Conservation (phyloP, 2,797 vertebrate genomes). For the Bovichtus variegatus region DNA sequence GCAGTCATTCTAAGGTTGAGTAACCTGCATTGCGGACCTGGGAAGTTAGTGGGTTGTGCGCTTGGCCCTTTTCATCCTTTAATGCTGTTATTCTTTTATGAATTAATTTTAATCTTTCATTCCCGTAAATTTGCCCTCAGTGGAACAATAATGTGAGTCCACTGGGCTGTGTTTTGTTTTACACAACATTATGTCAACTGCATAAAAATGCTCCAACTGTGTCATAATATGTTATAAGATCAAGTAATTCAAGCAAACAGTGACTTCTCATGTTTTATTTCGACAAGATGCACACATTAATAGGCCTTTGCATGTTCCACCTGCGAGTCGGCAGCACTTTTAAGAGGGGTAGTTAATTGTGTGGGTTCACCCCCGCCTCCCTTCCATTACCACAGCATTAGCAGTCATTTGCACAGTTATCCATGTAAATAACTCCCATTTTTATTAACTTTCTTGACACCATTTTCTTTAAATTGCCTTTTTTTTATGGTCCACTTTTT, state of each 20-base stretch:
- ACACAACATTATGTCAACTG: constrained; percentile 28
- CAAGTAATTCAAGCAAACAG: constrained; percentile 38
- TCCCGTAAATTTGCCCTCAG: neutral
- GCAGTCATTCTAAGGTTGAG: constrained; percentile 62
- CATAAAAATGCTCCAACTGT: constrained; percentile 31
- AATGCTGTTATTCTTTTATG: constrained; percentile 17
- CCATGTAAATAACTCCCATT: constrained; percentile 81
- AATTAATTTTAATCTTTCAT: constrained; percentile 40
- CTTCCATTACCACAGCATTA: constrained; percentile 76
- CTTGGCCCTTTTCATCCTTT: constrained; percentile 48
- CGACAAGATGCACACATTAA: constrained; percentile 45
- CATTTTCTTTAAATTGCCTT: constrained; percentile 74
- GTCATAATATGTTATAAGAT: constrained; percentile 44
- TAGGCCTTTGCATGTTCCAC: constrained; percentile 59
- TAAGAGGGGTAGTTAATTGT: constrained; percentile 71
- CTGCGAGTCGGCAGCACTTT: constrained; percentile 68
- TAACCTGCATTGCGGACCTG: constrained; percentile 38
- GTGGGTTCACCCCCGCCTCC: constrained; percentile 47
- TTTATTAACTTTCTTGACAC: constrained; percentile 81
- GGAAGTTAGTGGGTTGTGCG: constrained; percentile 33
- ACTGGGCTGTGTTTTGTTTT: constrained; percentile 28
- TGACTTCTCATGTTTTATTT: constrained; percentile 58
- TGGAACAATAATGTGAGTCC: constrained; percentile 8
- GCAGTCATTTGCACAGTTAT: constrained; percentile 72
- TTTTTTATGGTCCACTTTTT: constrained; percentile 79